phyloP scores from a whole-genome alignment of 2,888 invertebrate species.

The Nemurella pictetii region DNA sequence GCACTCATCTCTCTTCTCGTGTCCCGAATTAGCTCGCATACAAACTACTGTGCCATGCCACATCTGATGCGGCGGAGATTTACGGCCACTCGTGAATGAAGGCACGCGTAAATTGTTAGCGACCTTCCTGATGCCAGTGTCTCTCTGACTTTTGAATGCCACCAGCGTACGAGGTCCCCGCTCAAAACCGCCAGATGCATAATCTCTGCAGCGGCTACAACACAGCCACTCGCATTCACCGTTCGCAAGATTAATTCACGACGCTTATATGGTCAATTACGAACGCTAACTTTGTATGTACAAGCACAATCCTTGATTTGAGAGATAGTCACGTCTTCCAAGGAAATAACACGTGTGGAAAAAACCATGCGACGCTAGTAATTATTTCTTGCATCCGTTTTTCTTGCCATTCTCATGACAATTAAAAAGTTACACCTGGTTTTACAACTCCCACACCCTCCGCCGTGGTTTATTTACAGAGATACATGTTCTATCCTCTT shows the following conservation, averaged over 20 bases:
- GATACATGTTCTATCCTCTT: background rate
- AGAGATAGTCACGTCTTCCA: background rate
- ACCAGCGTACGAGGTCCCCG: background rate
- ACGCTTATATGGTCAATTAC: background rate
- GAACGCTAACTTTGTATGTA: background rate
- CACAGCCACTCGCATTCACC: background rate
- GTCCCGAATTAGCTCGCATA: background rate
- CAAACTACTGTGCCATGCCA: background rate
- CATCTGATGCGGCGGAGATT: background rate
- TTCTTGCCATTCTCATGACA: background rate
- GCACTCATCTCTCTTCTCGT: too few species aligned
- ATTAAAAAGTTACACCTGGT: background rate
- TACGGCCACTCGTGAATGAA: background rate
- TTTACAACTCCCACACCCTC: background rate
- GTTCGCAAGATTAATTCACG: background rate
- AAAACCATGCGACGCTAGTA: background rate
- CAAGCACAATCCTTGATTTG: background rate
- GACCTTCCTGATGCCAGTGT: background rate
- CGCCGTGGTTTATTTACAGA: background rate
- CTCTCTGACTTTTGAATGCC: background rate
- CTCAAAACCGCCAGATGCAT: background rate
- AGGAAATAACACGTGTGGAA: background rate
- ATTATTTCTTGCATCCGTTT: background rate
- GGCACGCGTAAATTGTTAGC: background rate
- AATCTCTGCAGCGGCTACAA: background rate